Base-by-base conservation (phyloP, 2,888 invertebrate genomes). In the Drosophila emarginata region DNA sequence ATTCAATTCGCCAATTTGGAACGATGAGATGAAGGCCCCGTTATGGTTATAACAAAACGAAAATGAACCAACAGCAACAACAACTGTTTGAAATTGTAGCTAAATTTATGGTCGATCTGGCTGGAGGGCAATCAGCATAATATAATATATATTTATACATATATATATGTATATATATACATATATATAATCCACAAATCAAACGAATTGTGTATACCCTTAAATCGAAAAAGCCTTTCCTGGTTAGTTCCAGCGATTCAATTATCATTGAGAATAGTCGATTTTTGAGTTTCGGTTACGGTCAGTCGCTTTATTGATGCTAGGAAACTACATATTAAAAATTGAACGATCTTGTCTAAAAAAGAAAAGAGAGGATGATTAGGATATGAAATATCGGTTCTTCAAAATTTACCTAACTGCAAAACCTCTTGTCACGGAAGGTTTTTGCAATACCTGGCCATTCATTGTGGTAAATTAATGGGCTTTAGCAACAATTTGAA, bases 1-100 rank as follows among this genome's bases (percentile, higher is more conserved):
- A 87, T 88, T 88, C 80, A 87, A 87, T 82, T 87, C 80, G 83
- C 87, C 80, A 88, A 88, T 87, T 87, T 79, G 74, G 71, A 74
- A 80, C 79, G 72, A 76, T 45, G 45, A 45, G 45, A 45, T 45
- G 45, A 76, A 79, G 83, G 77, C 77, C 79, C 78, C 86, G 87
- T 81, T 84, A 87, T 85, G 86, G 86, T 76, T 66, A 61, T 72
- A 64, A 66, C 69, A 69, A 64, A 76, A 66, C 45, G 53, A 62
- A 60, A 51, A 68, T 21, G 53, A 60, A 56, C 40, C 45, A 50
- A 56, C 52, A 57, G 36, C 37, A 68, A 56, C 59, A 74, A 72
- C 76, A 86, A 67, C 70, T 79, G 69, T 77, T 83, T 79, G 80
- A 86, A 86, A 86, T 79, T 86, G 88, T 83, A 76, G 84, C 79